phyloP scores from a whole-genome alignment of 2,113 vertebrate species.

The Rhipidura dahli region DNA sequence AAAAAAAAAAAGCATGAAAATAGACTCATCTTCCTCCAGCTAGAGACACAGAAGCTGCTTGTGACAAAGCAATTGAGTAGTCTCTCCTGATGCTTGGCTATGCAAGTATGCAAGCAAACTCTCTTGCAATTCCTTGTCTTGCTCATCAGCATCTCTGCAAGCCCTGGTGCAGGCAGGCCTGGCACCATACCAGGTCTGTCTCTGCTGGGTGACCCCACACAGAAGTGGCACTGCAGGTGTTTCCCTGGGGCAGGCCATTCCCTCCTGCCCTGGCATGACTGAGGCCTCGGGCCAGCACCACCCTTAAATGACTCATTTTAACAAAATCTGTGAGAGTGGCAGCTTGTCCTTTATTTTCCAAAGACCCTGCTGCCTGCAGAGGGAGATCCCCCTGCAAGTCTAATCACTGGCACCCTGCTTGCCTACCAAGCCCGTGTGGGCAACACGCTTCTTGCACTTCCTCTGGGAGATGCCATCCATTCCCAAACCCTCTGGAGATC shows the following conservation, averaged over 20 bases:
- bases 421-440: rapidly evolving
- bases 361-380: background rate
- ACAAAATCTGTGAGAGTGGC: background rate
- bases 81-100: background rate
- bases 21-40: background rate
- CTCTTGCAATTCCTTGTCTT: background rate
- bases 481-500: background rate
- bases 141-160: background rate
- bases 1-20: background rate
- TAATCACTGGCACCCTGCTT: background rate
- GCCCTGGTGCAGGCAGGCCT: no score
- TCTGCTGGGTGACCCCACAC: background rate
- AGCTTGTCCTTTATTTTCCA: background rate
- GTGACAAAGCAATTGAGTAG: background rate
- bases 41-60: background rate
- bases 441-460: background rate
- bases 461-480: background rate
- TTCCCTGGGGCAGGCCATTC: background rate
- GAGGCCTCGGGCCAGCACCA: background rate
- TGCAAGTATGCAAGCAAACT: background rate
- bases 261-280: rapidly evolving
- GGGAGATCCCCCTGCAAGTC: background rate
- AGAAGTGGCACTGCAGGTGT: background rate
- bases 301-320: background rate
- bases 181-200: rapidly evolving